A percentile compares a stretch with the other conserved stretches of the same genome.
Conservation (phyloP, 1,140 invertebrate genomes). For the Dryas iulia region DNA sequence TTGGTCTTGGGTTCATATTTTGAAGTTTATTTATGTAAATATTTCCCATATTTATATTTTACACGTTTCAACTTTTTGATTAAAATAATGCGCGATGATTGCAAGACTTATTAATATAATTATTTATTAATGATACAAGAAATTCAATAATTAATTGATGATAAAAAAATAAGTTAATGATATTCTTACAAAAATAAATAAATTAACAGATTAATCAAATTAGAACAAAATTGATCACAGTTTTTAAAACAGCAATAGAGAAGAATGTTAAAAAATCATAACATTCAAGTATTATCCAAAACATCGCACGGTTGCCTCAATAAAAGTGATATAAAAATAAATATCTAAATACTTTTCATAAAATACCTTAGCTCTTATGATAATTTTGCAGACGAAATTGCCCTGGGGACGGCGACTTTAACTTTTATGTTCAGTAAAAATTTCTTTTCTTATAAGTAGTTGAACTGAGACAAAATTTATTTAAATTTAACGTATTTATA, state of each 20-base stretch:
- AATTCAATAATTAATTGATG: no score
- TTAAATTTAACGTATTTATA: background rate
- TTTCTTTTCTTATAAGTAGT: constrained; percentile 25
- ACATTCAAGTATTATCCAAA: background rate
- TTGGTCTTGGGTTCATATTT: no score
- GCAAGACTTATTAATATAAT: no score
- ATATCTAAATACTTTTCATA: constrained; percentile 10
- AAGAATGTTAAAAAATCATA: no score
- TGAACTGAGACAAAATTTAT: constrained; percentile 15
- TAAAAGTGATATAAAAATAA: background rate
- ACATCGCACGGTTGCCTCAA: background rate
- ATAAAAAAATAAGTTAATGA: no score
- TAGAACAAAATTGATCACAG: no score
- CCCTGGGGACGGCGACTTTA: constrained; percentile 17
- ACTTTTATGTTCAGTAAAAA: constrained; percentile 22
- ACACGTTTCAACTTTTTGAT: no score
- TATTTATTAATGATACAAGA: no score
- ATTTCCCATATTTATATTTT: no score
- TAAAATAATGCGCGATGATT: no score
- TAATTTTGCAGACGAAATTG: constrained; percentile 29
- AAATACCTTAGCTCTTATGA: constrained; percentile 15
- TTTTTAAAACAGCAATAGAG: no score
- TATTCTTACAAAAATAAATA: background rate
- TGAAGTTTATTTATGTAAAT: no score
- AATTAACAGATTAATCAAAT: background rate